A percentile compares a stretch with the other conserved stretches of the same genome.
Conservation (phyloP, 2,888 invertebrate species). For the Scelioninae gen. 2 region DNA sequence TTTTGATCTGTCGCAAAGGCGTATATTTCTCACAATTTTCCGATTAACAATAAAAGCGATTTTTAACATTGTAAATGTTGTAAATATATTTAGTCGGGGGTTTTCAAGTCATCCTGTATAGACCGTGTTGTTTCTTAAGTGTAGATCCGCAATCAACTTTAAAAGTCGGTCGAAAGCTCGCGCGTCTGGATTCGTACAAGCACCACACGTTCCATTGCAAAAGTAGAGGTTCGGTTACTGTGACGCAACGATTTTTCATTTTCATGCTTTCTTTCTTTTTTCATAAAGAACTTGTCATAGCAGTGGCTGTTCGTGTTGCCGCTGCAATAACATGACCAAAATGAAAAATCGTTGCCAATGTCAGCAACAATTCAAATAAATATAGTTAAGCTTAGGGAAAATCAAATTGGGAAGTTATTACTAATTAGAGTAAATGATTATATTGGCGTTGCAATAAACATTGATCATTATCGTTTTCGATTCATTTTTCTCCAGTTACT, state of each 20-base stretch:
- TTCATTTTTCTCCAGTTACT: no score
- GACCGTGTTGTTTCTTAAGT: conserved; percentile 52
- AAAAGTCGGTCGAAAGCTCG: conserved; percentile 37
- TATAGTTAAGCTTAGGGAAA: conserved; percentile 52
- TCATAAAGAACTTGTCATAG: conserved; percentile 22
- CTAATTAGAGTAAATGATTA: conserved; percentile 61
- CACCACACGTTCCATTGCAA: conserved; percentile 53
- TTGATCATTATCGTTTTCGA: no score
- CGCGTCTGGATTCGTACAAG: conserved; percentile 45
- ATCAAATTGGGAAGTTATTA: conserved; percentile 50
- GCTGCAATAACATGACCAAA: conserved; percentile 17
- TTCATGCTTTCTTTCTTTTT: not conserved
- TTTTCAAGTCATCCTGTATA: conserved; percentile 57
- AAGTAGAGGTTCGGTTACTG: conserved; percentile 40
- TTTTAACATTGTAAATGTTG: conserved; percentile 57
- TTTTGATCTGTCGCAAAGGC: conserved; percentile 32
- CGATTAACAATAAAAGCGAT: conserved; percentile 52
- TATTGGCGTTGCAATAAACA: conserved; percentile 45
- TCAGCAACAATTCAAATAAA: conserved; percentile 28
- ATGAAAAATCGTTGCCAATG: conserved; percentile 22
- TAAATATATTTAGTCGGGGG: conserved; percentile 48
- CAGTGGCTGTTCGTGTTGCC: conserved; percentile 45
- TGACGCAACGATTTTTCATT: conserved; percentile 11
- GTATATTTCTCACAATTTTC: conserved; percentile 41
- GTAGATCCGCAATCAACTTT: conserved; percentile 47